These are phyloP conservation scores for Potamarius usumacintae DNA, from an alignment of 2,113 vertebrate species.

Conservation along the genomic window DNA sequence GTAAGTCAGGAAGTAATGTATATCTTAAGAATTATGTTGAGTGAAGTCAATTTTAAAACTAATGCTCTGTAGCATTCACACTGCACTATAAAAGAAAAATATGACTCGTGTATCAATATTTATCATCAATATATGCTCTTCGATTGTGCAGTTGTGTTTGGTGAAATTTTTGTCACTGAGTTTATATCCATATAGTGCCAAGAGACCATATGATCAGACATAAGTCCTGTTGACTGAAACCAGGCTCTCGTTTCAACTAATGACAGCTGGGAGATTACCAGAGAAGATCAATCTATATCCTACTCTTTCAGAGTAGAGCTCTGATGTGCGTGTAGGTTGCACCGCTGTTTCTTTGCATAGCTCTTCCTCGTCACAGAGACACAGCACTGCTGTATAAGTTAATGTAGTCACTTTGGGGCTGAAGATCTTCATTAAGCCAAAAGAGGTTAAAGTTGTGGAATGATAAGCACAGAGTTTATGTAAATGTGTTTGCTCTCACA, in stretches of 20 bases:
- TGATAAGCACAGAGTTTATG: neutral
- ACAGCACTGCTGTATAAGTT: neutral
- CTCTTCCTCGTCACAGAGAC: neutral
- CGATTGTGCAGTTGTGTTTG: neutral
- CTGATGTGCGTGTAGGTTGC: neutral
- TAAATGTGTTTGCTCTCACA: neutral
- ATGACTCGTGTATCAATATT: neutral
- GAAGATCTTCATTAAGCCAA: neutral
- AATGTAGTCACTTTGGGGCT: neutral
- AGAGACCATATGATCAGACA: neutral
- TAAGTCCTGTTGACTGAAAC: neutral
- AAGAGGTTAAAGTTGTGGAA: neutral
- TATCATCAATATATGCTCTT: neutral
- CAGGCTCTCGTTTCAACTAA: too few species aligned
- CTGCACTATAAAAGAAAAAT: too few species aligned
- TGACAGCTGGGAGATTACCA: neutral
- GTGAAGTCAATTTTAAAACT: neutral
- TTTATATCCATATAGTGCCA: neutral
- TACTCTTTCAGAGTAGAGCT: neutral
- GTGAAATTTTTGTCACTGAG: neutral
- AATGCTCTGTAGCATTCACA: neutral
- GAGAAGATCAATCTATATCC: neutral
- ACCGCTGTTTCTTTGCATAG: neutral
- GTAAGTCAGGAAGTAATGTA: neutral
- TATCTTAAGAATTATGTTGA: neutral